Percentiles rank a stretch among this genome's conserved stretches.
Evolutionary conservation across 2,888 invertebrate species (phyloP).

Genomic region (Drosophila mulleri): DNA sequence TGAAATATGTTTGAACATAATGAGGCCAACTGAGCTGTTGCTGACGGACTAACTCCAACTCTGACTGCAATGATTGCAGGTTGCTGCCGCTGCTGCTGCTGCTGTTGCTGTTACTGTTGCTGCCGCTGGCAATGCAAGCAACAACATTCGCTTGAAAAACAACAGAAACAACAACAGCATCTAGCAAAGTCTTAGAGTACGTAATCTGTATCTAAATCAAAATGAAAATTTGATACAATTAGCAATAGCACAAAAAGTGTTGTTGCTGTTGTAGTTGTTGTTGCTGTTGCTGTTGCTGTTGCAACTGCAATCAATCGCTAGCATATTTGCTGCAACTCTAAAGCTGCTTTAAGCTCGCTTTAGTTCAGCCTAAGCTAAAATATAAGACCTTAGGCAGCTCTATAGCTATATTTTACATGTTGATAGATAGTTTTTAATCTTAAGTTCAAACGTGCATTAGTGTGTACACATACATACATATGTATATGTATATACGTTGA

Average conservation of each 20-base stretch:
- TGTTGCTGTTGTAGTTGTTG: constrained; percentile 32
- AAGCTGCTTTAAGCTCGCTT: constrained; percentile 5
- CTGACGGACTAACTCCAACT: constrained; percentile 53
- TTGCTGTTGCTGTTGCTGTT: constrained; percentile 33
- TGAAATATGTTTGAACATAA: constrained; percentile 78
- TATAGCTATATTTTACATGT: too few species aligned
- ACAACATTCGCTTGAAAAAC: constrained; percentile 23
- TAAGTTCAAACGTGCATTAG: neutral
- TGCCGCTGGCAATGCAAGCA: constrained; percentile 34
- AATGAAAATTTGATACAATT: constrained; percentile 75
- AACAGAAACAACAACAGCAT: constrained; percentile 30
- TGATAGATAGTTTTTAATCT: neutral
- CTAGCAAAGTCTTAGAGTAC: constrained; percentile 24
- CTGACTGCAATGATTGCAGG: constrained; percentile 62
- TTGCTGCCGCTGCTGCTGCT: constrained; percentile 52
- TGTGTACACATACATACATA: too few species aligned
- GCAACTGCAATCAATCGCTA: constrained; percentile 36
- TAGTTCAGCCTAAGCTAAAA: neutral
- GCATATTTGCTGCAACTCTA: constrained; percentile 15
- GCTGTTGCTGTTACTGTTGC: constrained; percentile 24
- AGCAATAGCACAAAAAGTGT: constrained; percentile 56
- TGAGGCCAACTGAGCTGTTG: constrained; percentile 66
- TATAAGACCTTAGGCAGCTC: neutral
- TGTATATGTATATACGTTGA: too few species aligned
- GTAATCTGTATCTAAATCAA: constrained; percentile 71